These are phyloP conservation scores for Suncus etruscus DNA, from an alignment of 2,113 vertebrate species.

Conservation along the genomic window DNA sequence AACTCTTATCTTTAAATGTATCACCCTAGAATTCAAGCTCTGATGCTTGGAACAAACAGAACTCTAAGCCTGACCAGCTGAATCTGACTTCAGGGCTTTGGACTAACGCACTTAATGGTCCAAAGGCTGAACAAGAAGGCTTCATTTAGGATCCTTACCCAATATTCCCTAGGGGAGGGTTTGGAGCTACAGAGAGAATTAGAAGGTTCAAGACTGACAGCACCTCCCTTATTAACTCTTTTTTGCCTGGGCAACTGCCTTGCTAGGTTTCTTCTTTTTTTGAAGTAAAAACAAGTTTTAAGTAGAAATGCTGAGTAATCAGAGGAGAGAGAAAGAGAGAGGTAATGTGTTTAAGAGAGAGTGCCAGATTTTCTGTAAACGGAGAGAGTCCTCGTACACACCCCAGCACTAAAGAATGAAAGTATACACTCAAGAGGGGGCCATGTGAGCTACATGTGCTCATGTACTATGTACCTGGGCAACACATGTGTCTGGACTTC, in stretches of 20 bases:
- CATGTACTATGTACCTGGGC: too few relatives aligned
- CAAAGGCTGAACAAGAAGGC: conserved; percentile 45
- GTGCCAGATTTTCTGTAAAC: too few relatives aligned
- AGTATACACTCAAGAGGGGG: too few relatives aligned
- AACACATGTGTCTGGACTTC: background rate
- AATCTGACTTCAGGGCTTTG: conserved; percentile 52
- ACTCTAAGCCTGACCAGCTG: conserved; percentile 14
- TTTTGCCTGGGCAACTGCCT: conserved; percentile 32
- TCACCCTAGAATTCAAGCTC: conserved; percentile 42
- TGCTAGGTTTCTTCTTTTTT: background rate
- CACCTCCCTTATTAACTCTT: conserved; percentile 70
- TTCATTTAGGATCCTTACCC: conserved; percentile 71
- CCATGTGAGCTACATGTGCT: too few relatives aligned
- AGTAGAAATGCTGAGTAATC: too few relatives aligned
- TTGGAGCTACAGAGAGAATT: conserved; percentile 64
- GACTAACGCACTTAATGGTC: conserved; percentile 60
- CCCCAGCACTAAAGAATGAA: too few relatives aligned
- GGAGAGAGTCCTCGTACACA: too few relatives aligned
- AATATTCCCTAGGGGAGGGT: conserved; percentile 71
- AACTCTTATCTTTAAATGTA: background rate
- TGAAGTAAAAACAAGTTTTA: too few relatives aligned
- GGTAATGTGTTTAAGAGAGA: too few relatives aligned
- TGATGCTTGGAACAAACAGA: conserved; percentile 29
- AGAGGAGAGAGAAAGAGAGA: too few relatives aligned
- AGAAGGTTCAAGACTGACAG: conserved; percentile 58